Percentiles rank a stretch among this genome's conserved stretches.
phyloP scores from a whole-genome alignment of 53 echinoderm and acorn worm genomes.

The Temnopleurus reevesii region DNA sequence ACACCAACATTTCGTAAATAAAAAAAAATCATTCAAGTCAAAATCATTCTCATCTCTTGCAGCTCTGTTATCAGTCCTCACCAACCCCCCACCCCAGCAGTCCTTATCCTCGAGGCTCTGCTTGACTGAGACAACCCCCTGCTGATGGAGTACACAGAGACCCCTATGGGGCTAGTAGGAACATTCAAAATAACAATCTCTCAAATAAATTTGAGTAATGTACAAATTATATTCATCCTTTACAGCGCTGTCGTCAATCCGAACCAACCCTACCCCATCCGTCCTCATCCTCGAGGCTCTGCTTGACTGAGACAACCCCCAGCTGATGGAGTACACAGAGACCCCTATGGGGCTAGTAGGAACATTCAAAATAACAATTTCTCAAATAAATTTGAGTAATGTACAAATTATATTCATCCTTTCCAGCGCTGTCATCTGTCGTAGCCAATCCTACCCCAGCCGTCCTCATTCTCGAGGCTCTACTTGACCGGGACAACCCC shows the following conservation, averaged over 20 bases:
- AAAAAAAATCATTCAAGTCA: constrained; percentile 37
- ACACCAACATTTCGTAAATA: constrained; percentile 79
- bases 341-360: constrained; percentile 71
- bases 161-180: constrained; percentile 67
- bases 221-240: background rate
- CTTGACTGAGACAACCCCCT: constrained; percentile 66
- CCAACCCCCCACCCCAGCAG: too few relatives aligned
- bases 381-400: constrained; percentile 69
- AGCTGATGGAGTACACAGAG: constrained; percentile 83
- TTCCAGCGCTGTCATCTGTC: constrained; percentile 62
- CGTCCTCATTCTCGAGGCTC: constrained; percentile 70
- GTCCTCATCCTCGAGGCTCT: constrained; percentile 72
- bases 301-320: constrained; percentile 62
- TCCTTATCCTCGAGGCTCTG: constrained; percentile 65
- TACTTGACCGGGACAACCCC: constrained; percentile 65
- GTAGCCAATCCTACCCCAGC: constrained; percentile 66
- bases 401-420: background rate
- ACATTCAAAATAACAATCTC: constrained; percentile 78
- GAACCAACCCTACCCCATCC: too few relatives aligned
- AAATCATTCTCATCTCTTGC: too few relatives aligned
- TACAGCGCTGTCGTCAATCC: too few relatives aligned
- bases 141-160: constrained; percentile 81
- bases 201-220: constrained; percentile 67
- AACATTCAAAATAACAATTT: constrained; percentile 77
- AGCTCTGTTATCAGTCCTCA: too few relatives aligned